Evolutionary conservation across 2,888 invertebrate genomes (phyloP).

Genomic region (Coleophora flavipennella): DNA sequence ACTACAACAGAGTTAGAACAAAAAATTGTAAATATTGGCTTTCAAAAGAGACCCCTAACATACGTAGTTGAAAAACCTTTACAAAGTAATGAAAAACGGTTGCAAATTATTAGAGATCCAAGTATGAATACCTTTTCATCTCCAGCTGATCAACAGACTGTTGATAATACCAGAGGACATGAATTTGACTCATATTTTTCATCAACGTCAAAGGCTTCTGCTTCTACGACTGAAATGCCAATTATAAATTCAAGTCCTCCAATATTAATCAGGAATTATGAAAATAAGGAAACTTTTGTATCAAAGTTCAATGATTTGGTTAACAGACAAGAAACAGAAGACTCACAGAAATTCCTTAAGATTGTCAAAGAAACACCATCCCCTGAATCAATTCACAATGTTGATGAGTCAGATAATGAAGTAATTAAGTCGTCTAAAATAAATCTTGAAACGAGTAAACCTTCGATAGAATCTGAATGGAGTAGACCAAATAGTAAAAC

Average conservation of each 20-base stretch:
- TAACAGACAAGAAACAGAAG: conserved; percentile 29
- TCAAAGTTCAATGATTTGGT: conserved; percentile 43
- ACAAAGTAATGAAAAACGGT: conserved; percentile 36
- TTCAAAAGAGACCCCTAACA: conserved; percentile 42
- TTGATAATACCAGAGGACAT: conserved; percentile 17
- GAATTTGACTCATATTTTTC: conserved; percentile 25
- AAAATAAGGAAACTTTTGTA: conserved; percentile 24
- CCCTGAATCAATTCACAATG: conserved; percentile 18
- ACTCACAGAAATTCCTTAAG: conserved; percentile 40
- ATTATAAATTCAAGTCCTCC: conserved; percentile 28
- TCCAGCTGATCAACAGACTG: conserved; percentile 16
- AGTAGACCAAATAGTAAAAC: conserved; percentile 28
- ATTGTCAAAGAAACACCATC: conserved; percentile 28
- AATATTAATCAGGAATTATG: conserved; percentile 20
- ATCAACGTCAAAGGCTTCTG: conserved; percentile 29
- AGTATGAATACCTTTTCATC: conserved; percentile 23
- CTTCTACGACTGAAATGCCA: conserved; percentile 20
- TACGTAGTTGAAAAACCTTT: conserved; percentile 40
- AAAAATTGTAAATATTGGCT: conserved; percentile 52
- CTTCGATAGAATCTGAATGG: conserved; percentile 32
- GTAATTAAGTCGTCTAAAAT: conserved; percentile 22
- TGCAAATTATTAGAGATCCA: conserved; percentile 53
- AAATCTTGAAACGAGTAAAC: conserved; percentile 24
- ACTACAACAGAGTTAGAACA: conserved; percentile 33
- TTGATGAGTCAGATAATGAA: conserved; percentile 20